These are phyloP conservation scores for Lysandra coridon DNA, from an alignment of 2,888 invertebrate genomes.

Conservation along the genomic window DNA sequence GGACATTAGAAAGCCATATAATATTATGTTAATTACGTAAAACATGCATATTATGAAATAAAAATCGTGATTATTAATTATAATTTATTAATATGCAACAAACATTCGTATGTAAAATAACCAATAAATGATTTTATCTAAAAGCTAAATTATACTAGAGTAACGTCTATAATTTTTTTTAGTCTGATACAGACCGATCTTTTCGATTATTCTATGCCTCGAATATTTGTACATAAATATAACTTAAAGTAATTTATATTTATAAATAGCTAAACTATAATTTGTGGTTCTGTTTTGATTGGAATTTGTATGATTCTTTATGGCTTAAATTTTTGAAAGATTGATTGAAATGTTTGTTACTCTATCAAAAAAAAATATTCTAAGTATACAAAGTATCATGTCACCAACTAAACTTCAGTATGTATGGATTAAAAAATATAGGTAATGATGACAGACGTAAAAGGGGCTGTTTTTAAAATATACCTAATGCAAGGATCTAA, in stretches of 20 bases:
- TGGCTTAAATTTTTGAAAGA: neutral
- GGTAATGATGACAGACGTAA: neutral
- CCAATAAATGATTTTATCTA: conserved; percentile 27
- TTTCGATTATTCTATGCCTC: conserved; percentile 53
- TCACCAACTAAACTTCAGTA: neutral
- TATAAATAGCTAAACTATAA: neutral
- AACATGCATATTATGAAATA: neutral
- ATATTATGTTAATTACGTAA: conserved; percentile 6
- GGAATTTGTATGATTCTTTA: neutral
- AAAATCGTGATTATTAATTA: conserved; percentile 43
- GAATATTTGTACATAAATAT: conserved; percentile 48
- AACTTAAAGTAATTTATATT: conserved; percentile 6
- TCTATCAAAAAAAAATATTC: neutral
- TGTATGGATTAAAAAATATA: neutral
- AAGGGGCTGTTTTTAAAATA: neutral
- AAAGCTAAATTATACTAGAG: conserved; percentile 33
- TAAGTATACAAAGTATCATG: neutral
- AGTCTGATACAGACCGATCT: conserved; percentile 74
- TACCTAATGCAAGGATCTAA: neutral
- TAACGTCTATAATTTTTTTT: conserved; percentile 36
- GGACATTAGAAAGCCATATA: conserved; percentile 8
- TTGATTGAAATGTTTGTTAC: no score
- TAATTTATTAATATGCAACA: conserved; percentile 48
- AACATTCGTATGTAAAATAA: conserved; percentile 30
- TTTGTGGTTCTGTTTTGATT: neutral